Percentiles rank a stretch among this genome's conserved stretches.
Evolutionary conservation across 2,888 invertebrate genomes (phyloP).

Genomic region (Chelonus formosanus): DNA sequence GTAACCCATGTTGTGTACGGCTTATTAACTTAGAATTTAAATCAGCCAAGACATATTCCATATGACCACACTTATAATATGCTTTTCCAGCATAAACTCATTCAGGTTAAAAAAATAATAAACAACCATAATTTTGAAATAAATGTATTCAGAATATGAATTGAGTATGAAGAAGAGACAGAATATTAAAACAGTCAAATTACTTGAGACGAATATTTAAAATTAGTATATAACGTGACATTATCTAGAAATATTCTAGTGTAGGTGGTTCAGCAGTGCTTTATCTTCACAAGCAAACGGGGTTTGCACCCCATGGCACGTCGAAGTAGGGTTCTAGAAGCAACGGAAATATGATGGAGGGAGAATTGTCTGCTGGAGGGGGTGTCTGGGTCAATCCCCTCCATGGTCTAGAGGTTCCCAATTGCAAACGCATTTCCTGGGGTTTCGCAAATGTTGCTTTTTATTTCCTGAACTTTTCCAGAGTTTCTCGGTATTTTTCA

Average conservation of each 20-base stretch:
- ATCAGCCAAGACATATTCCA: too few species aligned
- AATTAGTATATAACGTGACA: neutral
- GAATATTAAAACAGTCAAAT: neutral
- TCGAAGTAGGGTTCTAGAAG: constrained; percentile 38
- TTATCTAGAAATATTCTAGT: neutral
- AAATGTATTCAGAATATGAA: too few species aligned
- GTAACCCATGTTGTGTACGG: neutral
- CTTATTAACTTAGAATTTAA: too few species aligned
- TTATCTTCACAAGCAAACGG: constrained; percentile 20
- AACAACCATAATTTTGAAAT: too few species aligned
- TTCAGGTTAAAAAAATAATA: too few species aligned
- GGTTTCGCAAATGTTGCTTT: constrained; percentile 49
- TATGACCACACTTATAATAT: too few species aligned
- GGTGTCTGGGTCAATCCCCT: constrained; percentile 66
- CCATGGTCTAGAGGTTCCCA: constrained; percentile 59
- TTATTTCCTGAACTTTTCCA: too few species aligned
- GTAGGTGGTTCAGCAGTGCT: constrained; percentile 17
- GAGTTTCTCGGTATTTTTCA: too few species aligned
- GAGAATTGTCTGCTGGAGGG: constrained; percentile 60
- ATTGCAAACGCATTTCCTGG: constrained; percentile 62
- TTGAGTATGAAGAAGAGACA: too few species aligned
- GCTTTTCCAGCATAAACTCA: too few species aligned
- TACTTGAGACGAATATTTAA: neutral
- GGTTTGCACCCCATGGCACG: constrained; percentile 31
- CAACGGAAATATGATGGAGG: constrained; percentile 42